These are phyloP conservation scores for Philopotamus ludificatus DNA, from an alignment of 1,140 invertebrate genomes.

Conservation along the genomic window DNA sequence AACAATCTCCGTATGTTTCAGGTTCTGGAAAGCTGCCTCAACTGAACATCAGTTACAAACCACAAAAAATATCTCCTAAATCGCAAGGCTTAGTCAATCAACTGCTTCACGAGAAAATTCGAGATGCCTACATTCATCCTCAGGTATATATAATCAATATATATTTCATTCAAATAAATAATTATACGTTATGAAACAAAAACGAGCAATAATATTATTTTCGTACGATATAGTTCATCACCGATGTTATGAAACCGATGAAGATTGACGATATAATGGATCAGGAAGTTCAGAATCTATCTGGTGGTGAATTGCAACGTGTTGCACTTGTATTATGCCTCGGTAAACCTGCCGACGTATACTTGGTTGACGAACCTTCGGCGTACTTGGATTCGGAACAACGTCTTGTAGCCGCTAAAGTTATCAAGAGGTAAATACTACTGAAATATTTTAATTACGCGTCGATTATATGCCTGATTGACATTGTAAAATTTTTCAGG, in stretches of 20 bases:
- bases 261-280: conserved; percentile 98
- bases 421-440: conserved; percentile 82
- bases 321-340: conserved; percentile 94
- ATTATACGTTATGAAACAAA: not conserved
- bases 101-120: conserved; percentile 92
- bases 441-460: not conserved
- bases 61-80: conserved; percentile 99
- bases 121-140: conserved; percentile 96
- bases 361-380: conserved; percentile 98
- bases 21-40: conserved; percentile 77
- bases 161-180: too few species aligned
- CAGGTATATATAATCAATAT: conserved; percentile 57
- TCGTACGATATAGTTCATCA: conserved; percentile 78
- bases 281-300: conserved; percentile 98
- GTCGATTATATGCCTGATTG: conserved; percentile 10
- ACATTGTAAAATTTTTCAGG: conserved; percentile 67
- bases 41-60: conserved; percentile 98
- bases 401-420: conserved; percentile 98
- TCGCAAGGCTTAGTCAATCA: conserved; percentile 90
- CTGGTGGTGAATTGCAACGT: conserved; percentile 98
- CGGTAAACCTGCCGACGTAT: conserved; percentile 98
- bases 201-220: not conserved
- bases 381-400: conserved; percentile 99
- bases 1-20: conserved; percentile 28
- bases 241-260: conserved; percentile 99